Percentiles rank a stretch among this genome's conserved stretches.
Evolutionary conservation across 2,797 vertebrate species (phyloP).

Genomic region (Cyprinella venusta): DNA sequence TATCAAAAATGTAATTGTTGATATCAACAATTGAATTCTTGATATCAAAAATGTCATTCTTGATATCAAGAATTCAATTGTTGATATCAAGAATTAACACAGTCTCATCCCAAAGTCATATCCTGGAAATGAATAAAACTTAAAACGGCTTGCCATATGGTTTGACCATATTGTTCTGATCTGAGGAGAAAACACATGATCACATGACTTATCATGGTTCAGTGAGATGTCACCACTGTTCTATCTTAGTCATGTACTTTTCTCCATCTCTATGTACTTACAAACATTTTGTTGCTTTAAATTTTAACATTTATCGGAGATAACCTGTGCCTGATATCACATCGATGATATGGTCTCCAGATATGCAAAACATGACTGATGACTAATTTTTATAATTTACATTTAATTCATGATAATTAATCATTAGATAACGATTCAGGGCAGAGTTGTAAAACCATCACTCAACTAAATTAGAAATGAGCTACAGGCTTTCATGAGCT

Average conservation of each 20-base stretch:
- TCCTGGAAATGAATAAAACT: no score
- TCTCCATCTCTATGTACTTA: slow-evolving; percentile 4
- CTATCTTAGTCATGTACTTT: slow-evolving; percentile 6
- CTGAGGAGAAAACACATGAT: not conserved
- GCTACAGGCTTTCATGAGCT: not conserved
- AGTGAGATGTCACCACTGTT: slow-evolving; percentile 7
- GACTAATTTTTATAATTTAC: not conserved
- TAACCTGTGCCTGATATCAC: not conserved
- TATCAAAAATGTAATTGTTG: no score
- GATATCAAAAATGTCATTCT: no score
- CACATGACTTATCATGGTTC: slow-evolving; percentile 13
- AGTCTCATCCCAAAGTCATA: no score
- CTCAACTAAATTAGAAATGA: not conserved
- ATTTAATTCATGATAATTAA: not conserved
- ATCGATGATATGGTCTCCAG: not conserved
- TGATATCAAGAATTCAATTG: no score
- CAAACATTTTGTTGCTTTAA: slow-evolving; percentile 2
- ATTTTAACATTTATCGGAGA: not conserved
- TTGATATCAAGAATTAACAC: no score
- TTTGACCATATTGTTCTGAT: not conserved
- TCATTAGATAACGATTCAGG: not conserved
- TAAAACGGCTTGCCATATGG: not conserved
- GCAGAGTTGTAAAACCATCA: not conserved
- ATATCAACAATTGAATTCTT: no score
- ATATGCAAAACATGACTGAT: not conserved